Percentiles rank a stretch among this genome's conserved stretches.
Conservation (phyloP, 2,797 vertebrate genomes). For the Psittacula echo region DNA sequence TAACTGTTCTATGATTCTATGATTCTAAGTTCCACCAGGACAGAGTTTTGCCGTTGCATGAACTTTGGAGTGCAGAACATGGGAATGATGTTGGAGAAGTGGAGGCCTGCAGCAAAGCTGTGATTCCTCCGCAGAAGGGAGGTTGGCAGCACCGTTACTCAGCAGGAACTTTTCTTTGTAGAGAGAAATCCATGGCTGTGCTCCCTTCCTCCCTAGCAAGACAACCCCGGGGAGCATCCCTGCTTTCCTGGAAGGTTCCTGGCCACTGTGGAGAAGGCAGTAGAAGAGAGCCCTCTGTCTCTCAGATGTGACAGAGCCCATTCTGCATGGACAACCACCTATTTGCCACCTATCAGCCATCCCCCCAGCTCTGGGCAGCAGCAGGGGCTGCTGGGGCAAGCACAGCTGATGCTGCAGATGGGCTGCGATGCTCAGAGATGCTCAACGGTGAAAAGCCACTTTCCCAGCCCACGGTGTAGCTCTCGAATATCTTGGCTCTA, state of each 20-base stretch:
- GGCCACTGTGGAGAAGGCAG: background rate
- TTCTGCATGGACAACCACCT: background rate
- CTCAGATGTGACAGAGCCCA: background rate
- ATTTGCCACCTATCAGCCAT: background rate
- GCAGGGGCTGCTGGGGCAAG: background rate
- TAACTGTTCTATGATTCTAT: too few relatives aligned
- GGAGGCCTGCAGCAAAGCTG: background rate
- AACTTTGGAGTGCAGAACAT: background rate
- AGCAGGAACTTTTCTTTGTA: background rate
- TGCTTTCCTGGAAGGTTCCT: background rate
- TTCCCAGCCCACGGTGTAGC: background rate
- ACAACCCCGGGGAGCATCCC: background rate
- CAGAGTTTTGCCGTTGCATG: background rate
- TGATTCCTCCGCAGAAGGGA: background rate
- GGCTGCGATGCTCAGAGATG: background rate
- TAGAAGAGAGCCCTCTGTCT: background rate
- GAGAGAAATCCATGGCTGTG: background rate
- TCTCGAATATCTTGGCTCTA: slow-evolving; percentile 17
- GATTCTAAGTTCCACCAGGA: background rate
- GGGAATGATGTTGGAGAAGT: background rate
- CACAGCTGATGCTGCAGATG: slow-evolving; percentile 9
- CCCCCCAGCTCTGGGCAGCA: background rate
- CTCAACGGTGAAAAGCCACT: background rate
- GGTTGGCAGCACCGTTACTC: background rate
- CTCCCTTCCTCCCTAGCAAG: background rate